Evolutionary conservation across 2,113 vertebrate species (phyloP).

Genomic region (Oryzias curvinotus): DNA sequence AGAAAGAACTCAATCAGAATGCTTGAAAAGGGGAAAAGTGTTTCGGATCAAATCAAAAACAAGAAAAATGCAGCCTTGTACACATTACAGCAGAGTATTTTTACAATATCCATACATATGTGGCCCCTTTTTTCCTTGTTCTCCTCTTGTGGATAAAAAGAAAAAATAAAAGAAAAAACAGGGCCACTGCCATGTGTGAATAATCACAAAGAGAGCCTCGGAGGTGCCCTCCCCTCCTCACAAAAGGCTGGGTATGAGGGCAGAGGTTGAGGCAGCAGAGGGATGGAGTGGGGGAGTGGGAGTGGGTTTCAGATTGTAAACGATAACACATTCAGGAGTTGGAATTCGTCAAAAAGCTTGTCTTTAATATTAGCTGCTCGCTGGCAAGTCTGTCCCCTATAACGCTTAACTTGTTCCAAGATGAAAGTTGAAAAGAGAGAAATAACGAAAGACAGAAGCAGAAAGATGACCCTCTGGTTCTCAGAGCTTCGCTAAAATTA

Average conservation of each 20-base stretch:
- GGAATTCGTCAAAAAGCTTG: constrained; percentile 80
- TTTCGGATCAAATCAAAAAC: constrained; percentile 38
- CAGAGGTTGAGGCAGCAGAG: constrained; percentile 53
- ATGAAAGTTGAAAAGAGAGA: neutral
- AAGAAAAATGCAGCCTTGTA: constrained; percentile 51
- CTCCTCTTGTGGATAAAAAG: neutral
- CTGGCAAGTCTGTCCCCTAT: constrained; percentile 79
- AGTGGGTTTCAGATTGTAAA: constrained; percentile 54
- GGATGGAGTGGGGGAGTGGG: constrained; percentile 34
- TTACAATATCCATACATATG: constrained; percentile 72
- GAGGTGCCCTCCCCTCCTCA: constrained; percentile 68
- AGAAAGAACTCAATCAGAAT: constrained; percentile 71
- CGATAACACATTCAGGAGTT: constrained; percentile 79
- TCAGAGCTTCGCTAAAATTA: constrained; percentile 68
- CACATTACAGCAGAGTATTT: constrained; percentile 65
- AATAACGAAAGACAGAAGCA: constrained; percentile 15
- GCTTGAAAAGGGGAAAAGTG: constrained; percentile 64
- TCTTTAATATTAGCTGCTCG: constrained; percentile 84
- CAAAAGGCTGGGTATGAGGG: constrained; percentile 65
- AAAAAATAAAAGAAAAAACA: constrained; percentile 46
- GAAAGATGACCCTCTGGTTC: constrained; percentile 59
- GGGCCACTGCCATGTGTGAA: constrained; percentile 70
- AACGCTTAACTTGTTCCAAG: constrained; percentile 53
- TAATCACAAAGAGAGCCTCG: constrained; percentile 74
- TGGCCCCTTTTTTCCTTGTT: constrained; percentile 66